phyloP scores from a whole-genome alignment of 1,140 invertebrate species.

The Drosophila funebris region DNA sequence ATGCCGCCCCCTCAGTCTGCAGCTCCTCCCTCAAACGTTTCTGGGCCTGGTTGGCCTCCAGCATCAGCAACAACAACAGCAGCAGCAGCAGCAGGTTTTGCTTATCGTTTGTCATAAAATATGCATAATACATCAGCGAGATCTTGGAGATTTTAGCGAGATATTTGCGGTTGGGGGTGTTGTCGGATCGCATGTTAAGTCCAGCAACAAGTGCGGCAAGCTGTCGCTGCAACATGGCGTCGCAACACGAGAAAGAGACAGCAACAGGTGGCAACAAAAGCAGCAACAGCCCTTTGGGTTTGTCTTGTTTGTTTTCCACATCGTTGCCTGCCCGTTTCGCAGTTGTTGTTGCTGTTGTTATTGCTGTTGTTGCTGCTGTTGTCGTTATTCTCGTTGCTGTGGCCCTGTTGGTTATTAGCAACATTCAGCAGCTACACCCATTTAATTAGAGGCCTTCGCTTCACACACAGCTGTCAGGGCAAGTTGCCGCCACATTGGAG shows the following conservation, averaged over 20 bases:
- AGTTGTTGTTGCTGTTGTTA: constrained; percentile 26
- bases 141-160: constrained; percentile 1
- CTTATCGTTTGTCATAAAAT: constrained; percentile 20
- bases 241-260: constrained; percentile 25
- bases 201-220: constrained; percentile 18
- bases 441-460: constrained; percentile 65
- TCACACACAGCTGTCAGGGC: constrained; percentile 40
- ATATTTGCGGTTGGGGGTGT: constrained; percentile 34
- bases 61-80: constrained; percentile 6
- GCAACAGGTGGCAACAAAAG: constrained; percentile 54
- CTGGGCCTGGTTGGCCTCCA: constrained; percentile 56
- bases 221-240: constrained; percentile 52
- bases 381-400: constrained; percentile 30
- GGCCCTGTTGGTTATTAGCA: constrained; percentile 60
- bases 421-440: constrained; percentile 66
- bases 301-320: constrained; percentile 43
- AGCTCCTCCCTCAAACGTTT: background rate
- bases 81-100: background rate
- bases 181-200: constrained; percentile 25
- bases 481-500: constrained; percentile 7
- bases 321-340: constrained; percentile 16
- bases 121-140: constrained; percentile 15
- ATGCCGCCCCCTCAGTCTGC: background rate
- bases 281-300: constrained; percentile 45
- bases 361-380: constrained; percentile 21